These are phyloP conservation scores for rat (Rattus norvegicus) DNA, from an alignment of 2,113 vertebrate species.

Conservation along the genomic window GRCr8 NC_086027.1:67856501-67857000, in stretches of 20 bases:
- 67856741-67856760: background rate
- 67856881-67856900: conserved; percentile 92
- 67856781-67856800: background rate
- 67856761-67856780: background rate
- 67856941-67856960: conserved; percentile 94
- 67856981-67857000: background rate
- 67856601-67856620: too few relatives aligned
- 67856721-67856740: background rate
- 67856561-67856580: background rate
- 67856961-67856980: conserved; percentile 89
- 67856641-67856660: too few relatives aligned
- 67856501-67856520: background rate
- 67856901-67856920: conserved; percentile 97
- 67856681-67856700: too few relatives aligned
- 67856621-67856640: too few relatives aligned
- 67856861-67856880: conserved; percentile 87
- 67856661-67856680: too few relatives aligned
- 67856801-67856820: background rate
- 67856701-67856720: conserved; percentile 8
- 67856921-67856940: conserved; percentile 96
- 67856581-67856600: background rate
- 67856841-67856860: conserved; percentile 87
- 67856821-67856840: conserved; percentile 92
- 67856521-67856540: background rate
- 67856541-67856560: background rate